A percentile compares a stretch with the other conserved stretches of the same genome.
These are phyloP conservation scores for Pungitius pungitius DNA, from an alignment of 2,113 vertebrate genomes.

Conservation along the genomic window DNA sequence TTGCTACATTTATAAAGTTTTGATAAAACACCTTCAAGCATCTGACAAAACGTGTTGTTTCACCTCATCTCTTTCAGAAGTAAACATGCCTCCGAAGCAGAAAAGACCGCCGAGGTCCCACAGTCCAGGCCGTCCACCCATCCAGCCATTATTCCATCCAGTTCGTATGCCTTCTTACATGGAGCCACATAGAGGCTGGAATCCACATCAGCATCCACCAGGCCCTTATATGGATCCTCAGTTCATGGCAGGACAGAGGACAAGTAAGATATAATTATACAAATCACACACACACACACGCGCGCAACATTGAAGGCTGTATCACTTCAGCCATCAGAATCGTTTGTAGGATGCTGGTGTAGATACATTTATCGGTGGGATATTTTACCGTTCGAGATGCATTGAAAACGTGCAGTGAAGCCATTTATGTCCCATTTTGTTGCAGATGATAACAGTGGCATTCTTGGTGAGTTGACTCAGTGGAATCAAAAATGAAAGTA, in stretches of 20 bases:
- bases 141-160: background rate
- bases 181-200: background rate
- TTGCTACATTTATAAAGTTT: background rate
- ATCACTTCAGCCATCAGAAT: background rate
- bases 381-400: background rate
- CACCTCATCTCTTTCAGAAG: background rate
- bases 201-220: background rate
- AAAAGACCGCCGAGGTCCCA: background rate
- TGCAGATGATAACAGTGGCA: background rate
- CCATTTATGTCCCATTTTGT: background rate
- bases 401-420: background rate
- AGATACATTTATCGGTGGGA: background rate
- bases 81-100: background rate
- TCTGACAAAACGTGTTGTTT: background rate
- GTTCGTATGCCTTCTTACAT: background rate
- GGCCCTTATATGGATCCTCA: background rate
- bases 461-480: background rate
- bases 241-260: background rate
- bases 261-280: background rate
- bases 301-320: too few species aligned
- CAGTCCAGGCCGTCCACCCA: slow-evolving; percentile 13
- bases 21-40: background rate
- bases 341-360: background rate
- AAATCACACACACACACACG: too few species aligned
- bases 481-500: background rate